phyloP scores from a whole-genome alignment of 2,797 vertebrate species.

The Falco berigora region DNA sequence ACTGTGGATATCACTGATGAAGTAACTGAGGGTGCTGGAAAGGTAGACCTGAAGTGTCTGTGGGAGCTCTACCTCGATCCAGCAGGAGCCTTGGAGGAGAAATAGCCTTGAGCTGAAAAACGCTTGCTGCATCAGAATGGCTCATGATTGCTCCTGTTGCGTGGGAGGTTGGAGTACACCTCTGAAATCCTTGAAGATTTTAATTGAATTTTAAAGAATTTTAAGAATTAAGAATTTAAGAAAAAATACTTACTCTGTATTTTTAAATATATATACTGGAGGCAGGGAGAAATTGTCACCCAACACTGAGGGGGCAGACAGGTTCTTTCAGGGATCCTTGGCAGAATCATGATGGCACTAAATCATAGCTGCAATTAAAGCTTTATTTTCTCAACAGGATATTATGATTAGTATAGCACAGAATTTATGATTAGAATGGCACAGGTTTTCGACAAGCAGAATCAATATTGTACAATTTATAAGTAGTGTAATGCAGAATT shows the following conservation, averaged over 20 bases:
- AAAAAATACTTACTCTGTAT: background rate
- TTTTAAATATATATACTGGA: background rate
- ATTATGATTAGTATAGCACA: background rate
- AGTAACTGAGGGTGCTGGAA: background rate
- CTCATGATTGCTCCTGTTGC: background rate
- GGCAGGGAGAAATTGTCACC: background rate
- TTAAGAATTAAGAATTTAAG: too few species aligned
- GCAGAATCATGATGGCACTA: background rate
- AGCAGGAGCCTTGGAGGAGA: background rate
- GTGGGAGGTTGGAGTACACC: background rate
- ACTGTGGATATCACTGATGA: background rate
- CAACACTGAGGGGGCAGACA: background rate
- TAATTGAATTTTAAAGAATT: background rate
- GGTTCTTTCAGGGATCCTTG: background rate
- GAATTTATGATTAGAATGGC: background rate
- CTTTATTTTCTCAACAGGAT: background rate
- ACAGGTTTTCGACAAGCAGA: background rate
- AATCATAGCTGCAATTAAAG: background rate
- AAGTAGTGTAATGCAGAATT: background rate
- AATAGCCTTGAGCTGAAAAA: background rate
- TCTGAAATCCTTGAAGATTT: background rate
- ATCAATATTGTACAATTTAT: background rate
- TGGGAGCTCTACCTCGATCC: background rate
- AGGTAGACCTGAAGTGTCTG: background rate
- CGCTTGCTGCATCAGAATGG: fast-evolving